Evolutionary conservation across 2,797 vertebrate species (phyloP).

Genomic region (Sciurus vulgaris): DNA sequence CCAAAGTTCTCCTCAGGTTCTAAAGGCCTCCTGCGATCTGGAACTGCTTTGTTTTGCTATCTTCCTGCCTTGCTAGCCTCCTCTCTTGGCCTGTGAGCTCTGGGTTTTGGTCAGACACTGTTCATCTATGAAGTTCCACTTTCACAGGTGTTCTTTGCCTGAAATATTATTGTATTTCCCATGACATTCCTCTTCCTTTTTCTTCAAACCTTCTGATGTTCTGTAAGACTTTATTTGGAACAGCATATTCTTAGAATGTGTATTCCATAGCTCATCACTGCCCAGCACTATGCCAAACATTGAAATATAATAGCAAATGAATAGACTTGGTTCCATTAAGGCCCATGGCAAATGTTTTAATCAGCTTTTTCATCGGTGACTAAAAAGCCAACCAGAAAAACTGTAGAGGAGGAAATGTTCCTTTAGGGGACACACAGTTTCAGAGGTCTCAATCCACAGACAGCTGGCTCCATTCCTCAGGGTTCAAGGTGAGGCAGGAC

Average conservation of each 20-base stretch:
- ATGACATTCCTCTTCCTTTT: accelerated
- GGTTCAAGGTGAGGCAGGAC: too few species aligned
- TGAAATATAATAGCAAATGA: background rate
- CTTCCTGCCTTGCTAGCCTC: background rate
- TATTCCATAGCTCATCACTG: background rate
- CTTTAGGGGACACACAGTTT: too few species aligned
- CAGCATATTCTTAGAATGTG: too few species aligned
- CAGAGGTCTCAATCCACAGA: too few species aligned
- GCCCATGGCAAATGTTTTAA: background rate
- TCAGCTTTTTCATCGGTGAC: too few species aligned
- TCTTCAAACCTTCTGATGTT: background rate
- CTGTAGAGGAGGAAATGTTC: too few species aligned
- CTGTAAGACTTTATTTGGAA: background rate
- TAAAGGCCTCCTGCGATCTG: background rate
- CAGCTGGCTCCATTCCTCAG: too few species aligned
- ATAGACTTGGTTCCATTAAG: background rate
- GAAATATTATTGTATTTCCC: background rate
- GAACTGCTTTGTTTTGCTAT: background rate
- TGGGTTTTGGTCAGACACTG: background rate
- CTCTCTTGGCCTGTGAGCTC: background rate
- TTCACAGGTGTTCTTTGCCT: background rate
- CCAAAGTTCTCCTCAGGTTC: background rate
- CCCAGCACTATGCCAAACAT: background rate
- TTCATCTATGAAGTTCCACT: background rate
- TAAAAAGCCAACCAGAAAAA: too few species aligned